phyloP scores from a whole-genome alignment of 2,888 invertebrate genomes.

The Brachypalpus laphriformis region DNA sequence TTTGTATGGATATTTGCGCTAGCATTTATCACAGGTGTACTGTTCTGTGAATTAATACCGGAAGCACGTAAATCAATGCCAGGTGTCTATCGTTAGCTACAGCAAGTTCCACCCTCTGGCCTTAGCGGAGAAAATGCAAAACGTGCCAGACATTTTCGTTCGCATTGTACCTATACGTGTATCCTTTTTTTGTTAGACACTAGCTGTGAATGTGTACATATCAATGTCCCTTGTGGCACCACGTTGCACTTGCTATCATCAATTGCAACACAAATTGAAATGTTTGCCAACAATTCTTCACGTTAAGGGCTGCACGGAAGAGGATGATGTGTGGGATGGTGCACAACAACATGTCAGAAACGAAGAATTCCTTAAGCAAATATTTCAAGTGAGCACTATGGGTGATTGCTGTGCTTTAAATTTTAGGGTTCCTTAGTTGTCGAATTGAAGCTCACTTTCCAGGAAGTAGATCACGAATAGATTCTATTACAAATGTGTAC shows the following conservation, averaged over 20 bases:
- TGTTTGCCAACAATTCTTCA: slow-evolving; percentile 63
- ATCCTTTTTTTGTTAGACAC: not conserved
- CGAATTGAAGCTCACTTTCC: no score
- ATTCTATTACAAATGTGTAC: no score
- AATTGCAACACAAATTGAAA: slow-evolving; percentile 69
- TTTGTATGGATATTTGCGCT: not conserved
- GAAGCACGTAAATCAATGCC: slow-evolving; percentile 64
- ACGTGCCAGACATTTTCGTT: slow-evolving; percentile 7
- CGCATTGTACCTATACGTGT: not conserved
- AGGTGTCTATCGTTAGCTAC: slow-evolving; percentile 62
- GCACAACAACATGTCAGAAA: not conserved
- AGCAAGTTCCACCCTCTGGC: slow-evolving; percentile 2
- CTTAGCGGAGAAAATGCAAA: not conserved
- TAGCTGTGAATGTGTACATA: not conserved
- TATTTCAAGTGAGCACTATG: not conserved
- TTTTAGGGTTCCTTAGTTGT: not conserved
- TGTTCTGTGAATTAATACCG: slow-evolving; percentile 20
- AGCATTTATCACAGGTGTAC: not conserved
- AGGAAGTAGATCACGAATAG: no score
- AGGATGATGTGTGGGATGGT: not conserved
- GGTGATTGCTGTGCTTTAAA: not conserved
- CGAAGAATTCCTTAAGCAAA: slow-evolving; percentile 18
- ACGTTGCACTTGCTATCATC: slow-evolving; percentile 25
- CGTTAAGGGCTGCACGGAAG: slow-evolving; percentile 7
- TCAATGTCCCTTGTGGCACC: not conserved